Evolutionary conservation across 2,797 vertebrate species (phyloP).

Genomic region (Molossus alvarezi): DNA sequence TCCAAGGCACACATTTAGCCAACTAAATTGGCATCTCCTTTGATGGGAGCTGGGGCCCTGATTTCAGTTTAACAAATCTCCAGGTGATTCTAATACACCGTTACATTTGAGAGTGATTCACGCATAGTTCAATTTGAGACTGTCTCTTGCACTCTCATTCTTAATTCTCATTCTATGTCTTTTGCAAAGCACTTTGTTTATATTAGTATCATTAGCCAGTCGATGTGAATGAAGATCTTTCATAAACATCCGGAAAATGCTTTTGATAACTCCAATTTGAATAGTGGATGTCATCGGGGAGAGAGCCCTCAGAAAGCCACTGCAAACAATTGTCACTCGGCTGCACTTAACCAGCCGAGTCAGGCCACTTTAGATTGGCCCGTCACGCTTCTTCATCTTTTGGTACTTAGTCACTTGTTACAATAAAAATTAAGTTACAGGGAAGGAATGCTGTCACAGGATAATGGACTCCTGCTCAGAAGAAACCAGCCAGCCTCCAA

Average conservation of each 20-base stretch:
- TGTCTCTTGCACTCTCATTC: not conserved
- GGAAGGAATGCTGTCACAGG: slow-evolving; percentile 84
- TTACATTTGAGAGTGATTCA: not conserved
- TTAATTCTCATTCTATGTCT: not conserved
- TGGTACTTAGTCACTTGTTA: slow-evolving; percentile 87
- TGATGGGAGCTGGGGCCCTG: not conserved
- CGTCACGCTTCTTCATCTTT: slow-evolving; percentile 81
- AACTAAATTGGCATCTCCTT: not conserved
- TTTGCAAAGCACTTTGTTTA: slow-evolving; percentile 74
- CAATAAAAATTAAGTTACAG: slow-evolving; percentile 88
- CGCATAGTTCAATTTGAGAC: not conserved
- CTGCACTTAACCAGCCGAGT: slow-evolving; percentile 66
- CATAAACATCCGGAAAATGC: slow-evolving; percentile 78
- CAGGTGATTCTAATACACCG: not conserved
- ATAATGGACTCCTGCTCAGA: slow-evolving; percentile 86
- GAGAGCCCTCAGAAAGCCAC: slow-evolving; percentile 74
- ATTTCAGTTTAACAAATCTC: not conserved
- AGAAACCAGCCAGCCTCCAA: slow-evolving; percentile 84
- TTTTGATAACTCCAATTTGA: slow-evolving; percentile 76
- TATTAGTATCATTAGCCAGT: slow-evolving; percentile 69
- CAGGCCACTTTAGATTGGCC: slow-evolving; percentile 72
- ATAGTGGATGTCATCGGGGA: slow-evolving; percentile 48
- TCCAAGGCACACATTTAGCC: not conserved
- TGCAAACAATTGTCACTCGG: slow-evolving; percentile 83
- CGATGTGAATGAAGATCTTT: slow-evolving; percentile 73